Evolutionary conservation across 53 echinoderm and acorn worm genomes (phyloP).

Genomic region (Mesocentrotus franciscanus): DNA sequence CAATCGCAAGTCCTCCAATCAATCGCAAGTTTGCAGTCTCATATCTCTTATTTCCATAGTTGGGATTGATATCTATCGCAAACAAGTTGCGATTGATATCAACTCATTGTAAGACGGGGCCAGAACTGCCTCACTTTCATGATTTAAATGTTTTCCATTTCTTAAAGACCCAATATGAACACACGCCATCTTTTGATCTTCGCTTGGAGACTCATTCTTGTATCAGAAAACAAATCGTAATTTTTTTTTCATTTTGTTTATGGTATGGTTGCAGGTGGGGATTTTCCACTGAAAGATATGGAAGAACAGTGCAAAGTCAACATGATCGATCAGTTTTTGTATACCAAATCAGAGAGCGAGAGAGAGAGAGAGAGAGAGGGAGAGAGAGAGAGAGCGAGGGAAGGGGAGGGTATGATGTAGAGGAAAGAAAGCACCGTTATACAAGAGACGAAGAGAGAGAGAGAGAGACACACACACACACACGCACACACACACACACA

Average conservation of each 20-base stretch:
- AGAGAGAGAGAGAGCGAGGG: neutral
- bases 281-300: neutral
- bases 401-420: too few species aligned
- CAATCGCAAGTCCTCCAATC: too few species aligned
- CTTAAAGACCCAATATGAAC: neutral
- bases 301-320: neutral
- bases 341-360: neutral
- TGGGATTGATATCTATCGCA: too few species aligned
- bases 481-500: too few species aligned
- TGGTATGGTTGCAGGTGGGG: neutral
- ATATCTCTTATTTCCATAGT: too few species aligned
- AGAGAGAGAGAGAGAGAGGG: neutral
- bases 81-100: too few species aligned
- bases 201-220: neutral
- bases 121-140: neutral
- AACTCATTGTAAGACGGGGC: too few species aligned
- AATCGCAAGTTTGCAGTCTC: too few species aligned
- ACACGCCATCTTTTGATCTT: neutral
- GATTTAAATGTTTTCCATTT: neutral
- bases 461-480: too few species aligned
- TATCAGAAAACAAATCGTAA: neutral
- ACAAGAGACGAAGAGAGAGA: too few species aligned
- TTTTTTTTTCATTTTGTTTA: neutral
- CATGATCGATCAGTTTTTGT: neutral
- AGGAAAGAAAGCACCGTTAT: too few species aligned